Conservation (phyloP, 2,113 vertebrate species). For the Uropsilus gracilis region DNA sequence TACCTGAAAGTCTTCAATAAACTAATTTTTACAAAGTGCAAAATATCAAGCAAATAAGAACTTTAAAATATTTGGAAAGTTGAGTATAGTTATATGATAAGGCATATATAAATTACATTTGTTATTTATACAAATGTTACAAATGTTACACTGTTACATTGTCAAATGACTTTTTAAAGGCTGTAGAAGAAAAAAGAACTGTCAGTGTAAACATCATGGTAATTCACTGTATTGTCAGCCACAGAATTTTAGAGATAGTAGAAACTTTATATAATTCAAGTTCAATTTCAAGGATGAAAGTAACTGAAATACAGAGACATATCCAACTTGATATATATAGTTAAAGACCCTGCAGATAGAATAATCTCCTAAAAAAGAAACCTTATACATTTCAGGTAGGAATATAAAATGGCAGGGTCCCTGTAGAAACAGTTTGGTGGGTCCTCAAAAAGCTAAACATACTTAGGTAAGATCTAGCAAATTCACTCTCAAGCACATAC, state of each 20-base stretch:
- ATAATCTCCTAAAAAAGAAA: not conserved
- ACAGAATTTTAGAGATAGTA: not conserved
- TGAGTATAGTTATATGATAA: not conserved
- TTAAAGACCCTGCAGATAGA: not conserved
- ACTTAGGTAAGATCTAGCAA: not conserved
- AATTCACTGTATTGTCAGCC: too few species aligned
- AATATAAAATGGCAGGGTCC: not conserved
- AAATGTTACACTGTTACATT: not conserved
- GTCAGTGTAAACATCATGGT: not conserved
- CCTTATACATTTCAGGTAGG: not conserved
- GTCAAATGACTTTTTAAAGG: not conserved
- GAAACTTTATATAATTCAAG: not conserved
- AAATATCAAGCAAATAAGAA: constrained; percentile 13
- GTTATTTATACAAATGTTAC: too few species aligned
- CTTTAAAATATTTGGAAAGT: not conserved
- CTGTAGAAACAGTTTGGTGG: not conserved
- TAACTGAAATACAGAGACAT: not conserved
- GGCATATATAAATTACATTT: too few species aligned
- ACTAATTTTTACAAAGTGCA: not conserved
- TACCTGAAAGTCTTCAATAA: not conserved
- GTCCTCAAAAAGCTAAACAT: not conserved
- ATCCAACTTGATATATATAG: not conserved
- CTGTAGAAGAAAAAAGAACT: not conserved
- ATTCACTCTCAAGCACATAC: not conserved
- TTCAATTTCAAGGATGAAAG: not conserved